Base-by-base conservation (phyloP, 2,888 invertebrate species). In the Agonum fuliginosum region DNA sequence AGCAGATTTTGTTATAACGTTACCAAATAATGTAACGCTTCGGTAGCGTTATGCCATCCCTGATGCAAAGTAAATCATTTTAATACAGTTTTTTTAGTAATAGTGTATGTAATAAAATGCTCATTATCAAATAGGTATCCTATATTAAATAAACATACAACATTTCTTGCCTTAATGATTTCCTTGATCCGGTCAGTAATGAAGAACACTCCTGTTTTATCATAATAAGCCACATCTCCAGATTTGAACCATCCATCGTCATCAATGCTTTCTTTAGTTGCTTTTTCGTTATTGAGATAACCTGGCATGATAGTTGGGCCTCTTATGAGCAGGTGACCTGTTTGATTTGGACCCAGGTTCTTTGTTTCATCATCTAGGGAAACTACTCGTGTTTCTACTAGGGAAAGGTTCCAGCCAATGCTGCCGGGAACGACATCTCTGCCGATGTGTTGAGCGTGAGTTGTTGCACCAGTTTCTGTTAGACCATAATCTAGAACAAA, bases 101-200 rank as follows among this genome's bases (percentile, higher is more conserved):
- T 34, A 10, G 6, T 34, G 6, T 8, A 8, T 8, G 6, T 34
- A 8, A 8, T 10, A 34, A 34, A 10, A 10, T 8, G 10, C 10
- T 34, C 6, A 8, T 8, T 34, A 34, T 6, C 37, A 34, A 34
- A 72, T 8, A 6, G 58, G 14, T 8, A 58, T 6, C 58, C 58
- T 58, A n/a, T n/a, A n/a, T n/a, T n/a, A n/a, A n/a, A n/a, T n/a
- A n/a, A n/a, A n/a, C n/a, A n/a, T n/a, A n/a, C n/a, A n/a, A n/a
- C n/a, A n/a, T n/a, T n/a, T n/a, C n/a, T n/a, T n/a, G n/a, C n/a
- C n/a, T 96, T 97, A 83, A 96, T 96, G 34, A 97, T 90, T 83
- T 96, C 96, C 84, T 96, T 96, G 14, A 95, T 87, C 79, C 96
- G 88, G 84, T 95, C 96, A 0, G 95, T 93, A 80, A 96, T 91